Percentiles rank a stretch among this genome's conserved stretches.
These are phyloP conservation scores for Theropithecus gelada DNA, from an alignment of 2,113 vertebrate genomes.

Conservation along the genomic window DNA sequence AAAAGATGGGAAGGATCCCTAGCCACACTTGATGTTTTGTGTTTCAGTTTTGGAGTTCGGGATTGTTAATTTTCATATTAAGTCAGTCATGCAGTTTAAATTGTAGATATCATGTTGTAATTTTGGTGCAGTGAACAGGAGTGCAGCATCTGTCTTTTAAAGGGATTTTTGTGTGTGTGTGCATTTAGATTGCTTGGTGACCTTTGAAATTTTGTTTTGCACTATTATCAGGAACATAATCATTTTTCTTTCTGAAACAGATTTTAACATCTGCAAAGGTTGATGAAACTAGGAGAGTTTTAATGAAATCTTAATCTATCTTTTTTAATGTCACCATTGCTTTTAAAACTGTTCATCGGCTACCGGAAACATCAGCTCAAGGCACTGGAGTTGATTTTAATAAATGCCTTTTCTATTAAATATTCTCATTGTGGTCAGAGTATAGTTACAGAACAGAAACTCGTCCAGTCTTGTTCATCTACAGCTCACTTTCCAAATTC, in stretches of 20 bases:
- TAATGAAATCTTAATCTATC: constrained; percentile 65
- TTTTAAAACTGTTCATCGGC: constrained; percentile 55
- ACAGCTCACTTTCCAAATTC: constrained; percentile 2
- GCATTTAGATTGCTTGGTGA: constrained; percentile 48
- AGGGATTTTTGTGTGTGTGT: neutral
- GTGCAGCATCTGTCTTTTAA: neutral
- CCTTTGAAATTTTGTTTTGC: constrained; percentile 69
- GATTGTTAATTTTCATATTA: neutral
- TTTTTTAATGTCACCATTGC: constrained; percentile 62
- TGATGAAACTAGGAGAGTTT: constrained; percentile 61
- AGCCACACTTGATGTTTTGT: neutral
- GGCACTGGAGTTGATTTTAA: constrained; percentile 45
- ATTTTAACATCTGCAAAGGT: constrained; percentile 58
- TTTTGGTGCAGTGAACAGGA: neutral
- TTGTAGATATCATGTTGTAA: neutral
- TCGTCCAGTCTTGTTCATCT: neutral
- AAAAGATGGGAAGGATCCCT: neutral
- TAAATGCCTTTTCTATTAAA: constrained; percentile 59
- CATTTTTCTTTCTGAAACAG: constrained; percentile 63
- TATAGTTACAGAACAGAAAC: constrained; percentile 34
- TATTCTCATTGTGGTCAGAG: neutral
- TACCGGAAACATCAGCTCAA: constrained; percentile 18
- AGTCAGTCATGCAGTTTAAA: neutral
- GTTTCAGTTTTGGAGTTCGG: neutral
- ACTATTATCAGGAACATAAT: constrained; percentile 52